These are phyloP conservation scores for Physella acuta DNA, from an alignment of 1,140 invertebrate genomes.

Conservation along the genomic window DNA sequence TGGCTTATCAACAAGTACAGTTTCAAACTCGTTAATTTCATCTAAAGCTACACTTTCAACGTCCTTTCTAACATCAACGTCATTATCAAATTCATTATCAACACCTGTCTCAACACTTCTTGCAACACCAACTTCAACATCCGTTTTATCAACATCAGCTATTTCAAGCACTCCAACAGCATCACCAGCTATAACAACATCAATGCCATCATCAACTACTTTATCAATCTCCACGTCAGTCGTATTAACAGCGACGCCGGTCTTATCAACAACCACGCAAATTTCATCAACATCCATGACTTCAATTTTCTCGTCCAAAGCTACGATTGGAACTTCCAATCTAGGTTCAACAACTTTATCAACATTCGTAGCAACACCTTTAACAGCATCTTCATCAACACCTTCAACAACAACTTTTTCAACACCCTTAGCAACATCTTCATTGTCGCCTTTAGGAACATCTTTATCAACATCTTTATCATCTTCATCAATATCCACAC, in stretches of 20 bases:
- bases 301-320: neutral
- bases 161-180: neutral
- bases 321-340: neutral
- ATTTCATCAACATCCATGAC: neutral
- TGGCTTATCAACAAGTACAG: too few species aligned
- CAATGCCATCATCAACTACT: neutral
- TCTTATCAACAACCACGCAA: neutral
- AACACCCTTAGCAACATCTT: neutral
- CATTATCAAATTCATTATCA: too few species aligned
- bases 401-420: neutral
- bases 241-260: neutral
- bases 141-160: too few species aligned
- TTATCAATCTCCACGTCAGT: neutral
- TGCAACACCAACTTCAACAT: too few species aligned
- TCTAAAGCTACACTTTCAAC: too few species aligned
- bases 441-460: neutral
- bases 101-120: too few species aligned
- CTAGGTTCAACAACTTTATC: neutral
- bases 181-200: neutral
- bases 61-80: too few species aligned
- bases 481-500: slow-evolving; percentile 1
- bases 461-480: neutral
- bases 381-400: neutral
- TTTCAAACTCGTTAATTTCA: too few species aligned
- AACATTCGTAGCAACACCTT: neutral